Evolutionary conservation across 2,113 vertebrate species (phyloP), one percentile per base, ranked within the genome.

Genomic region (Lampris incognitus): DNA sequence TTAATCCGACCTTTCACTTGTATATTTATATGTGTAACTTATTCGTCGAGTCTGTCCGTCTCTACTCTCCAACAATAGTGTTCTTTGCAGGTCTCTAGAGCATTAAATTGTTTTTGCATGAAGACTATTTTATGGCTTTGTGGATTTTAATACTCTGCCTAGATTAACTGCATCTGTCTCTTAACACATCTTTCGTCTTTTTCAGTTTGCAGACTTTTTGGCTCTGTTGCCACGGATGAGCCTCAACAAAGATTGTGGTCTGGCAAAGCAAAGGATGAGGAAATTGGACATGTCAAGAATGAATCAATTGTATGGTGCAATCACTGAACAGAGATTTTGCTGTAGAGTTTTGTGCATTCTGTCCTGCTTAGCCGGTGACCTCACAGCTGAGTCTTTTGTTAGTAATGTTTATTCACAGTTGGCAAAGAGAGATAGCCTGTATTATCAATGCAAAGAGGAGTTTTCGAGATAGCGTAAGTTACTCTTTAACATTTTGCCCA

Each of bases 101-200:
- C 66, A 90, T 90, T 88, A 83, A 84, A 90, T 67, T 79, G 9
- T 61, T 87, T 90, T 88, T 82, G 88, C 86, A 90, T 89, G 86
- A 68, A 63, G 66, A 9, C 1, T 13, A 51, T 42, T 76, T 24
- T 68, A 4, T 66, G 9, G 42, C 40, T 49, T 74, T 57, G 39
- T 78, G 55, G 72, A 37, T 5, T 24, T 24, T 37, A 37, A 52
- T 37, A 37, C 7, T 5, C 58, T 40, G 44, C 9, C 1, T 11
- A 5, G 1, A 4, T 13, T 46, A 46, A 46, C 4, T 46, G 44
- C 7, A 46, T 5, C 4, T 46, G 44, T 13, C 62, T 55, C 9
- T 50, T 46, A 48, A n/a, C 7, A 46, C 4, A 46, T 7, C 4
- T 46, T 46, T 46, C 2, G 4, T 46, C 44, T 46, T 46, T 4